Evolutionary conservation across 2,113 vertebrate genomes (phyloP).

Genomic region (Hypanus sabinus): DNA sequence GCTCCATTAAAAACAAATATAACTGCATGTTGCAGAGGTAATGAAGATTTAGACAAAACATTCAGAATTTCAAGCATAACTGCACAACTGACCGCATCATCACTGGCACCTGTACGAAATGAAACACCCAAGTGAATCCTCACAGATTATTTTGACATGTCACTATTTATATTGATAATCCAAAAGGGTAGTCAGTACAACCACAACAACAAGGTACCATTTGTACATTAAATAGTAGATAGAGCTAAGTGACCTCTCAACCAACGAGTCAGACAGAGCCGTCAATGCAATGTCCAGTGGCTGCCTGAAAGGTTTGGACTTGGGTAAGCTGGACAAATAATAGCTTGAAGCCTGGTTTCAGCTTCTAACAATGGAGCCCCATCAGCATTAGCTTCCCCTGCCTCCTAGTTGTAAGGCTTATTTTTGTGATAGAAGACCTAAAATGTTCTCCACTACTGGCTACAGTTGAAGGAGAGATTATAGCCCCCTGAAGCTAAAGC

Average conservation of each 20-base stretch:
- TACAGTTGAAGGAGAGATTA: background rate
- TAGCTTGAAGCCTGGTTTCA: background rate
- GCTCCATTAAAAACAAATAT: constrained; percentile 97
- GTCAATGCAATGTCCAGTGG: too few species aligned
- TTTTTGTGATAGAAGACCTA: background rate
- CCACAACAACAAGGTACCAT: too few species aligned
- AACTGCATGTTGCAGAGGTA: constrained; percentile 74
- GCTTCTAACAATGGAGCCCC: background rate
- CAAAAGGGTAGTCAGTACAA: background rate
- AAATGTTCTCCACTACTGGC: background rate
- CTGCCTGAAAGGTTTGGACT: too few species aligned
- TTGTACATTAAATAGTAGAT: too few species aligned
- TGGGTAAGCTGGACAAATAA: too few species aligned
- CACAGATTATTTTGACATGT: background rate
- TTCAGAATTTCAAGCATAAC: constrained; percentile 93
- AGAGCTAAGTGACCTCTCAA: too few species aligned
- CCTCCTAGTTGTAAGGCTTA: background rate
- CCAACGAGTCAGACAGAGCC: too few species aligned
- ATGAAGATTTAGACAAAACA: constrained; percentile 69
- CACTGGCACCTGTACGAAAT: constrained; percentile 75
- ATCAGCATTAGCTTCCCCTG: background rate
- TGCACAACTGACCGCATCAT: constrained; percentile 92
- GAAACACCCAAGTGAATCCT: background rate
- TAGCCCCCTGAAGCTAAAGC: background rate
- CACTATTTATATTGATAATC: background rate